These are phyloP conservation scores for Rhyacophila evoluta DNA, from an alignment of 2,888 invertebrate genomes.

Conservation along the genomic window DNA sequence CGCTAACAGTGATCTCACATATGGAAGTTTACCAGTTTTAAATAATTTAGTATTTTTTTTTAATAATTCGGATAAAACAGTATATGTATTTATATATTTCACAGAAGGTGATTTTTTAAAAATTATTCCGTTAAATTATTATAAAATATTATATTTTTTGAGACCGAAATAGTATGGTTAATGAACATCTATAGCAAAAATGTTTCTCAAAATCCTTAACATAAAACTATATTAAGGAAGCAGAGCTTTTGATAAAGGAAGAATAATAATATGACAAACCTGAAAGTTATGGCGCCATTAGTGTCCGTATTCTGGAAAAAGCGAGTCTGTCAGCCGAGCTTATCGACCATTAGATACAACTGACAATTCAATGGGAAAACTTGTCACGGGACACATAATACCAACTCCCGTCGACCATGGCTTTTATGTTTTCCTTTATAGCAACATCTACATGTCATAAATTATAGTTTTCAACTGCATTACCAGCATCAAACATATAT, in stretches of 20 bases:
- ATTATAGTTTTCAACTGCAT: not conserved
- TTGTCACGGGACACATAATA: not conserved
- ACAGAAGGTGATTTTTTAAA: no score
- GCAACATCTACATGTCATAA: not conserved
- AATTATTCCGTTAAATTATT: no score
- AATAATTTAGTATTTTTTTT: no score
- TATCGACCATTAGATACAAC: constrained; percentile 20
- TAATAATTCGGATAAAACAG: no score
- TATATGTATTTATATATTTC: no score
- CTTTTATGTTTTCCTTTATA: not conserved
- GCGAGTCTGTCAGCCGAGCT: not conserved
- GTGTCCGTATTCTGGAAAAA: constrained; percentile 15
- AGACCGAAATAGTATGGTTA: no score
- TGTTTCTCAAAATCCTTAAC: not conserved
- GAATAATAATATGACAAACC: constrained; percentile 25
- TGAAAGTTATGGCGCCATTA: constrained; percentile 29
- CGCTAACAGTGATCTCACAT: no score
- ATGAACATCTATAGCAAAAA: not conserved
- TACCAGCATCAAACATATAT: not conserved
- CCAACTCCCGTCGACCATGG: not conserved
- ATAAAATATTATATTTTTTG: no score
- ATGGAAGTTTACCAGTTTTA: no score
- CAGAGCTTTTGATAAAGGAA: not conserved
- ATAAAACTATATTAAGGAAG: not conserved
- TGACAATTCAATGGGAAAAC: constrained; percentile 15